Percentiles rank a stretch among this genome's conserved stretches.
These are phyloP conservation scores for Cyanistes caeruleus DNA, from an alignment of 2,113 vertebrate genomes.

Conservation along the genomic window DNA sequence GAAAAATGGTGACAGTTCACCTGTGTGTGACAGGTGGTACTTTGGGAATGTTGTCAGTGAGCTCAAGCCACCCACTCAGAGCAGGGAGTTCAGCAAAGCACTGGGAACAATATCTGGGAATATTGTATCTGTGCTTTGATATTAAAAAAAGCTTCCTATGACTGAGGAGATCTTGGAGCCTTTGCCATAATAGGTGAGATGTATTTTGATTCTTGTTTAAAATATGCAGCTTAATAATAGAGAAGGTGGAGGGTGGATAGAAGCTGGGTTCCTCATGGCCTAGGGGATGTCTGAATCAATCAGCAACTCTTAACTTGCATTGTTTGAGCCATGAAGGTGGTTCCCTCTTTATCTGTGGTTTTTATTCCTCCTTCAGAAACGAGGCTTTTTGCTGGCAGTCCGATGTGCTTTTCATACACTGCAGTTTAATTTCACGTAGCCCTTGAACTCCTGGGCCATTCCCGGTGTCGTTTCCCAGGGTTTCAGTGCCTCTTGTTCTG, in stretches of 20 bases:
- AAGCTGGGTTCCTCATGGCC: not conserved
- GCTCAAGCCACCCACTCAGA: not conserved
- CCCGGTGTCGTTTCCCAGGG: fast-evolving
- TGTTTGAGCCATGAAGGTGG: not conserved
- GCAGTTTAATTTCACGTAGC: not conserved
- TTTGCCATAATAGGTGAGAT: slow-evolving; percentile 30
- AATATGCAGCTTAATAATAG: not conserved
- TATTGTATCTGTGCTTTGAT: not conserved
- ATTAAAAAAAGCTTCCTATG: not conserved
- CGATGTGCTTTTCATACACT: not conserved
- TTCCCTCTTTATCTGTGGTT: not conserved
- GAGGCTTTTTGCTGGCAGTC: not conserved
- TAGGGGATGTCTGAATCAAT: not conserved
- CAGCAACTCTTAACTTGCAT: not conserved
- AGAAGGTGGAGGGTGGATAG: not conserved
- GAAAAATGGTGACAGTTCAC: not conserved
- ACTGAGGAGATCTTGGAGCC: not conserved
- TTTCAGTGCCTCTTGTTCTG: not conserved
- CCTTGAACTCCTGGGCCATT: not conserved
- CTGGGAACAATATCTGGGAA: not conserved
- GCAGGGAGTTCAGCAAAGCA: not conserved
- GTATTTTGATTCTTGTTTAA: not conserved
- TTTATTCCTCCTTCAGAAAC: not conserved
- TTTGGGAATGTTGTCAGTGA: not conserved
- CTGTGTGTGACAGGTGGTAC: not conserved